These are phyloP conservation scores for Andricus curvator DNA, from an alignment of 2,888 invertebrate genomes.

Conservation along the genomic window DNA sequence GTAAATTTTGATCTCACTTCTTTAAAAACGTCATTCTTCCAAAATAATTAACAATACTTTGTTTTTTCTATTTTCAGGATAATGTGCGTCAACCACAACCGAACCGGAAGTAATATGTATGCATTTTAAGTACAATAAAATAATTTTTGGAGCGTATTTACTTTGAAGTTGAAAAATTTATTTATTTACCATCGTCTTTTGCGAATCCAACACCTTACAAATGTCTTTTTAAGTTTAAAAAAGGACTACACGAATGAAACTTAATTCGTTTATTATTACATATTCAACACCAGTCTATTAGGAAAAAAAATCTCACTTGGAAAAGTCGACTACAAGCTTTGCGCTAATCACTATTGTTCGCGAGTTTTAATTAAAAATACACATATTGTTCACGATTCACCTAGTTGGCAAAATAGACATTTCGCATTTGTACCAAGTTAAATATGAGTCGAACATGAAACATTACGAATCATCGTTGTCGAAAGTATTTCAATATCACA, in stretches of 20 bases:
- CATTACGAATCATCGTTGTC: background rate
- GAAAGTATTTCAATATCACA: constrained; percentile 19
- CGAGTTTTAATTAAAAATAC: background rate
- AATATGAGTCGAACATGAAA: background rate
- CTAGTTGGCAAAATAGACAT: background rate
- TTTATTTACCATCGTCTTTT: background rate
- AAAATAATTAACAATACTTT: constrained; percentile 26
- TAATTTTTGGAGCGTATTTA: constrained; percentile 18
- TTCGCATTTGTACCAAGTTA: constrained; percentile 2
- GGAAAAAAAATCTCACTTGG: background rate
- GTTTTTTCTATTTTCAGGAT: constrained; percentile 72
- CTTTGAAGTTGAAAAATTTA: background rate
- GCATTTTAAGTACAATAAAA: constrained; percentile 28
- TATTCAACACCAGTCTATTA: background rate
- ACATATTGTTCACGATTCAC: background rate
- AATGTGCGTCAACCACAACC: constrained; percentile 69
- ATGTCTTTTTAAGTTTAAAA: background rate
- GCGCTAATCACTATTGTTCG: background rate
- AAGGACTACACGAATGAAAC: background rate
- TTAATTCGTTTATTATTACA: background rate
- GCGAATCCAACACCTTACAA: background rate
- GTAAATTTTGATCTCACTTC: no score
- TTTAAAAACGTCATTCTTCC: background rate
- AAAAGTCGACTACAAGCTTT: background rate
- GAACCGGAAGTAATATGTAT: constrained; percentile 70